These are phyloP conservation scores for Paracyclopina nana DNA, from an alignment of 1,140 invertebrate species.

Conservation along the genomic window DNA sequence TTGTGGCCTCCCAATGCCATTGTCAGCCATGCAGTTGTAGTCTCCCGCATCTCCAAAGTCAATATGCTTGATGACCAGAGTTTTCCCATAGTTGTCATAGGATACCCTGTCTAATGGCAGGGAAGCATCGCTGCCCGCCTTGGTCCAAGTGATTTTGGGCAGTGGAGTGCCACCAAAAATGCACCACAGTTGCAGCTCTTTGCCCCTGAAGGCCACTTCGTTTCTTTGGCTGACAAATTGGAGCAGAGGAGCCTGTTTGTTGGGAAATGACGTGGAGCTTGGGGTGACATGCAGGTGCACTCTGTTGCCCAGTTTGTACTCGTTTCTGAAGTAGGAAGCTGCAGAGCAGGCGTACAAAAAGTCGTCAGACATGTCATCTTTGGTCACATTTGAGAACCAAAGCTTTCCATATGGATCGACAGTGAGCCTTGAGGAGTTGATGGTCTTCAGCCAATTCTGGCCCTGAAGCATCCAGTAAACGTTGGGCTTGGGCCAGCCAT, in stretches of 20 bases:
- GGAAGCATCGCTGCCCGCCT: constrained; percentile 40
- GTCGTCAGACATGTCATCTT: constrained; percentile 53
- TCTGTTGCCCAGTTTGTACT: constrained; percentile 73
- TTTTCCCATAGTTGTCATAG: constrained; percentile 71
- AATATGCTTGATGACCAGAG: constrained; percentile 59
- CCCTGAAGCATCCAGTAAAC: constrained; percentile 74
- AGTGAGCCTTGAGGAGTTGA: constrained; percentile 80
- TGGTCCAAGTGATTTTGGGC: constrained; percentile 45
- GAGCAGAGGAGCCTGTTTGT: constrained; percentile 46
- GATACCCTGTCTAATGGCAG: constrained; percentile 46
- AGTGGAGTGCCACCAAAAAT: constrained; percentile 64
- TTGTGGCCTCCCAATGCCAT: constrained; percentile 60
- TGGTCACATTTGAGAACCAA: constrained; percentile 82
- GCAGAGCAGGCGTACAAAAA: constrained; percentile 74
- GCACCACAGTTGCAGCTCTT: constrained; percentile 59
- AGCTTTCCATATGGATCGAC: constrained; percentile 78
- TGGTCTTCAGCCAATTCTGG: constrained; percentile 54
- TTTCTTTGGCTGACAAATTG: constrained; percentile 71
- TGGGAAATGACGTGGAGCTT: constrained; percentile 42
- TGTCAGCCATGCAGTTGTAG: constrained; percentile 75
- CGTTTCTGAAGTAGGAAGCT: constrained; percentile 55
- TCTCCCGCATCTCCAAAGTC: constrained; percentile 63
- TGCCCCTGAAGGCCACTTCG: constrained; percentile 57
- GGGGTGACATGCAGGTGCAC: constrained; percentile 50
- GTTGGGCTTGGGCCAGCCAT: constrained; percentile 78